Evolutionary conservation across 2,797 vertebrate genomes (phyloP).

Genomic region (Morus bassanus): DNA sequence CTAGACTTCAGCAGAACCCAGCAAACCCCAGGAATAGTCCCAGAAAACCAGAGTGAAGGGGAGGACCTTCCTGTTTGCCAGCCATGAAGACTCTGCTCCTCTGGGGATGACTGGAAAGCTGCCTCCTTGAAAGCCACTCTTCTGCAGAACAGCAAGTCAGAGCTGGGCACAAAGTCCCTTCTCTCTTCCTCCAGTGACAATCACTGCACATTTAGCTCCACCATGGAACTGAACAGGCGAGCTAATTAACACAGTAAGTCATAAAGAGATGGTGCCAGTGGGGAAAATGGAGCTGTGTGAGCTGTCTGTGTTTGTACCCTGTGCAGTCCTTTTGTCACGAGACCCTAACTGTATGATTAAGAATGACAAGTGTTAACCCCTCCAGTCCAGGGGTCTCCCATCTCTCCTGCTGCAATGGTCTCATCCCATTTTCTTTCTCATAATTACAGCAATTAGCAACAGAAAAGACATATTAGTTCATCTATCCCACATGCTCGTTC

Average conservation of each 20-base stretch:
- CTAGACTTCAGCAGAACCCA: background rate
- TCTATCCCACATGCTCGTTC: background rate
- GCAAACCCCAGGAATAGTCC: background rate
- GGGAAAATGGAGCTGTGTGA: background rate
- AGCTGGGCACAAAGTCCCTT: background rate
- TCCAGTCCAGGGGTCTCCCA: background rate
- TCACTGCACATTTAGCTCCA: background rate
- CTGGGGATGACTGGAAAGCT: background rate
- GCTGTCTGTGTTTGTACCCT: background rate
- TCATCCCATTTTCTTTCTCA: background rate
- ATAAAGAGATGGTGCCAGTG: background rate
- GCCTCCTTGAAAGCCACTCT: background rate
- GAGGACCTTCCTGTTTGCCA: background rate
- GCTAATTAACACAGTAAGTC: conserved; percentile 22
- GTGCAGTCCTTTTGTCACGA: background rate
- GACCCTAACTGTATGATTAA: background rate
- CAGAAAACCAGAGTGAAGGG: background rate
- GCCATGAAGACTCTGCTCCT: background rate
- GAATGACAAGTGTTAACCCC: conserved; percentile 25
- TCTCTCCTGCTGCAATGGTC: background rate
- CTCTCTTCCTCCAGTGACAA: background rate
- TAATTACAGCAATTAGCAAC: conserved; percentile 46
- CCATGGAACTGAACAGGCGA: rapidly evolving
- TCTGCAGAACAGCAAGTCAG: background rate
- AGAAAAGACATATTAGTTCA: conserved; percentile 29